A percentile compares a stretch with the other conserved stretches of the same genome.
Evolutionary conservation across 2,797 vertebrate species (phyloP).

Genomic region (Catostomus latipinnis): DNA sequence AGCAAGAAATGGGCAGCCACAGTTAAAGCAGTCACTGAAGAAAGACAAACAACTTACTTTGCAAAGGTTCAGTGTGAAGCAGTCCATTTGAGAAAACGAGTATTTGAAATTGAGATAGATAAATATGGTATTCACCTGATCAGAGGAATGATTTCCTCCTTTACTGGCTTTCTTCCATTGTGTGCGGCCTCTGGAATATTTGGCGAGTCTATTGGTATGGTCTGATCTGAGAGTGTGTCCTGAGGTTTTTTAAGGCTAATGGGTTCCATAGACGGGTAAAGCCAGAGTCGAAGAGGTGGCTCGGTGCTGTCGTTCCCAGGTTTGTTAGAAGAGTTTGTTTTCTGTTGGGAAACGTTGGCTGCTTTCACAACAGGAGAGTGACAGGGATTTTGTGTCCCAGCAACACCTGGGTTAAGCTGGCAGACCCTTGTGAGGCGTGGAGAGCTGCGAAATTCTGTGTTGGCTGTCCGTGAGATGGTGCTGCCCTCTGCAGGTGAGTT

Average conservation of each 20-base stretch:
- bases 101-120: too few relatives aligned
- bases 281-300: conserved; percentile 29
- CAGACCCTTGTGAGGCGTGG: conserved; percentile 26
- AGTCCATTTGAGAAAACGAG: not conserved
- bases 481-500: not conserved
- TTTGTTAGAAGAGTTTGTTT: not conserved
- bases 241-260: conserved; percentile 51
- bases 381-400: not conserved
- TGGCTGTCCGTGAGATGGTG: not conserved
- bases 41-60: conserved; percentile 11
- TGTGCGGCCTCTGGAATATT: not conserved
- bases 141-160: conserved; percentile 20
- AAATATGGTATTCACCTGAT: conserved; percentile 30
- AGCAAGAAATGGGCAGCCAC: conserved; percentile 45
- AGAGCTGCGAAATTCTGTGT: conserved; percentile 31
- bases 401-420: not conserved
- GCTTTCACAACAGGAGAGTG: conserved; percentile 34
- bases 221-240: not conserved
- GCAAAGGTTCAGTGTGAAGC: not conserved
- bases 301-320: not conserved
- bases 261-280: conserved; percentile 49
- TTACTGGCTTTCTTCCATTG: conserved; percentile 14
- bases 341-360: conserved; percentile 36
- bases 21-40: conserved; percentile 57
- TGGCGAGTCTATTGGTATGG: not conserved